A percentile compares a stretch with the other conserved stretches of the same genome.
Conservation (phyloP, 35 echinoderm and acorn worm genomes). For the Amphiura filiformis region DNA sequence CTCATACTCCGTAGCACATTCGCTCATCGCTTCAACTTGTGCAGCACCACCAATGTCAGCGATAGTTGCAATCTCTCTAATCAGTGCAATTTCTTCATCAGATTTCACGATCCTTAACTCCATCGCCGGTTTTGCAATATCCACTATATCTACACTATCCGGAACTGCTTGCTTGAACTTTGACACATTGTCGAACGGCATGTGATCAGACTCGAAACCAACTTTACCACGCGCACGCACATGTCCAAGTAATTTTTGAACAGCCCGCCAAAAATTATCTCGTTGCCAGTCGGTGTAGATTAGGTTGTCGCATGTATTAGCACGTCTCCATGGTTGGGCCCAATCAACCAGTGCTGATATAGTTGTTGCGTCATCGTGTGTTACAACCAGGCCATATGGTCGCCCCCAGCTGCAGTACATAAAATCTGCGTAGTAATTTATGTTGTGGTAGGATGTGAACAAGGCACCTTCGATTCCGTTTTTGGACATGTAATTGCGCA, state of each 20-base stretch:
- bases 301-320: conserved; percentile 46
- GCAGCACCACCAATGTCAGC: conserved; percentile 75
- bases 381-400: conserved; percentile 75
- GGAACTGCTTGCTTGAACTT: conserved; percentile 66
- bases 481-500: conserved; percentile 69
- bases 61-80: conserved; percentile 72
- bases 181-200: conserved; percentile 54
- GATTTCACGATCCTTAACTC: conserved; percentile 83
- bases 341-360: conserved; percentile 71
- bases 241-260: conserved; percentile 49
- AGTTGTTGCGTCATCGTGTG: conserved; percentile 56
- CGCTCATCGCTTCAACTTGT: conserved; percentile 57
- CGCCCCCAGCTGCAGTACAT: conserved; percentile 77
- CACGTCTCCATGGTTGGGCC: conserved; percentile 52
- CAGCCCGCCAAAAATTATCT: conserved; percentile 81
- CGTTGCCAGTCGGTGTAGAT: conserved; percentile 89
- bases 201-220: conserved; percentile 72
- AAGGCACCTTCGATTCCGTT: conserved; percentile 63
- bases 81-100: conserved; percentile 70
- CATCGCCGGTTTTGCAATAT: conserved; percentile 75
- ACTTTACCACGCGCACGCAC: conserved; percentile 18
- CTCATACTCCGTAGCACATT: conserved; percentile 74
- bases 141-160: conserved; percentile 45
- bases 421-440: conserved; percentile 94
- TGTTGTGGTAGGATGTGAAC: conserved; percentile 86